Evolutionary conservation across 1,140 invertebrate genomes (phyloP), one percentile per base, ranked within the genome.

Genomic region (Cydia strobilella): DNA sequence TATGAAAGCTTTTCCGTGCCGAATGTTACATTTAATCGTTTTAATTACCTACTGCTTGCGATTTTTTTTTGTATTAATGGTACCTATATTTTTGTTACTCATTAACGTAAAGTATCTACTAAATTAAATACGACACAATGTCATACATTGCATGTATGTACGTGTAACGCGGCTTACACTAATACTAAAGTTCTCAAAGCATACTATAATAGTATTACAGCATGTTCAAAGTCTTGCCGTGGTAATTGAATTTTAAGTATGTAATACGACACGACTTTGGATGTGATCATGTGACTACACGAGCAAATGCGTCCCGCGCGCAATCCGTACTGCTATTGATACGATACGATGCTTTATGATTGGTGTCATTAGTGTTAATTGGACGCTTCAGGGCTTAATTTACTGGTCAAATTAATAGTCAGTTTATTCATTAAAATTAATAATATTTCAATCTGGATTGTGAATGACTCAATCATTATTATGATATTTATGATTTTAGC

Each of bases 361-460:
- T 27, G 27, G 51, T 73, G 51, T 59, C 72, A 31, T 73, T 73
- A 54, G 72, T 20, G 48, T 62, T 73, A 73, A 73, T 73, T 35
- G 72, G 48, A 51, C 45, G 72, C 72, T 35, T 25, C 27, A 73
- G 72, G 72, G 72, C 72, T 59, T 59, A 73, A 59, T 73, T 59
- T 35, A 73, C 72, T 23, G 27, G 4, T 25, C 12, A 35, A 73
- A 73, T 73, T 62, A 62, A 62, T 73, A 62, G 27, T 5, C 72
- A 73, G 72, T 73, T 73, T 35, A 62, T 62, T 73, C 13, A 73
- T 73, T 59, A 18, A 62, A n/a, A 73, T 35, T 73, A 54, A 51
- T 62, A 73, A 73, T 62, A 62, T 69, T 69, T 69, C 35, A 39
- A 42, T 39, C 6, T 69, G n/a, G 31, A 42, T 69, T 35, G 15